Percentiles rank a stretch among this genome's conserved stretches.
These are phyloP conservation scores for Eulemur rufifrons DNA, from an alignment of 2,113 vertebrate species.

Conservation along the genomic window DNA sequence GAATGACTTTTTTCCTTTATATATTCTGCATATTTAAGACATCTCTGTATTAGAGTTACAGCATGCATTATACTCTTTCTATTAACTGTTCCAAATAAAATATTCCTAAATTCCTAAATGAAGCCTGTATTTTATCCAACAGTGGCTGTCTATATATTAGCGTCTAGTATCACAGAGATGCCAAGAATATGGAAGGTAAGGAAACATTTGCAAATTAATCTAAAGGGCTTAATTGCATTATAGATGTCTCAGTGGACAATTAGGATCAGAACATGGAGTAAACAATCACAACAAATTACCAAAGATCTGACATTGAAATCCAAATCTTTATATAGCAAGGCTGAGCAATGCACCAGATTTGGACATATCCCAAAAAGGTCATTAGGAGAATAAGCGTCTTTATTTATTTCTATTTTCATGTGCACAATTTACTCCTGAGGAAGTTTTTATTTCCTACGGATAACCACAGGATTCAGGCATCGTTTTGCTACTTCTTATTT, in stretches of 20 bases:
- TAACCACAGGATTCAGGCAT: background rate
- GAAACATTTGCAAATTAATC: slow-evolving; percentile 52
- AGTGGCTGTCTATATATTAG: background rate
- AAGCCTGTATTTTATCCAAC: background rate
- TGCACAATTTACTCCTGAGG: background rate
- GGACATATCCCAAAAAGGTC: background rate
- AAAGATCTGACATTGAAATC: background rate
- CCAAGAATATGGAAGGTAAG: slow-evolving; percentile 1
- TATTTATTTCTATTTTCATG: background rate
- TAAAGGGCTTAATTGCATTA: slow-evolving; percentile 32
- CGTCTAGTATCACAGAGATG: background rate
- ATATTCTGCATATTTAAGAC: background rate
- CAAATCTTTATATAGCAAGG: background rate
- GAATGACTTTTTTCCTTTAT: background rate
- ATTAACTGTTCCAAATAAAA: background rate
- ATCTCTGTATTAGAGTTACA: background rate
- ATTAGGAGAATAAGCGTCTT: slow-evolving; percentile 38
- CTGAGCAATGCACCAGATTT: background rate
- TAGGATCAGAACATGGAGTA: slow-evolving; percentile 17
- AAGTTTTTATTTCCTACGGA: slow-evolving; percentile 31
- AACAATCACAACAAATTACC: slow-evolving; percentile 46
- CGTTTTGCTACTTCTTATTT: slow-evolving; percentile 12
- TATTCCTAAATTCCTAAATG: background rate
- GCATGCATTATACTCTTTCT: background rate
- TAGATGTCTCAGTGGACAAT: background rate